These are phyloP conservation scores for Sarcophaga variegata DNA, from an alignment of 2,888 invertebrate genomes.

Conservation along the genomic window DNA sequence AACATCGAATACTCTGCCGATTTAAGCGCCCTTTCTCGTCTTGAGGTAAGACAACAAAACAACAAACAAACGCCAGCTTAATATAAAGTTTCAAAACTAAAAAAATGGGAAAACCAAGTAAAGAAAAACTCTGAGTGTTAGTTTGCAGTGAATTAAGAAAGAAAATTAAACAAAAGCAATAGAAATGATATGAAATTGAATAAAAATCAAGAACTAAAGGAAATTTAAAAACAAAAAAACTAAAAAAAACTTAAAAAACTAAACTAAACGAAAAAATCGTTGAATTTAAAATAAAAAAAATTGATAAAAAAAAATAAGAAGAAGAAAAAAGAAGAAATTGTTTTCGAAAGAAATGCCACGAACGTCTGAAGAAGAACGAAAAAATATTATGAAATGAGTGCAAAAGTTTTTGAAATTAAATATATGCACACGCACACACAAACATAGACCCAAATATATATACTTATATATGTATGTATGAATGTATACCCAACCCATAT, in stretches of 20 bases:
- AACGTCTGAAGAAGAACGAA: slow-evolving; percentile 38
- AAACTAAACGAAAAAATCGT: background rate
- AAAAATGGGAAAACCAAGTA: background rate
- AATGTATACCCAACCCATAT: background rate
- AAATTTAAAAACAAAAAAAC: slow-evolving; percentile 11
- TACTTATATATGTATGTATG: background rate
- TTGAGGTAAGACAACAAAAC: slow-evolving; percentile 89
- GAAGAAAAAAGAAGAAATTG: slow-evolving; percentile 8
- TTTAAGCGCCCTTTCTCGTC: slow-evolving; percentile 95
- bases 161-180: background rate
- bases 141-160: background rate
- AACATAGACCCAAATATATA: slow-evolving; percentile 20
- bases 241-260: slow-evolving; percentile 6
- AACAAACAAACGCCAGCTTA: slow-evolving; percentile 42
- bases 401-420: slow-evolving; percentile 67
- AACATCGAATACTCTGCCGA: slow-evolving; percentile 97
- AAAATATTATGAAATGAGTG: slow-evolving; percentile 67
- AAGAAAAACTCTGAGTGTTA: background rate
- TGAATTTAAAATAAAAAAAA: slow-evolving; percentile 17
- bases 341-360: slow-evolving; percentile 43
- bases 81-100: background rate
- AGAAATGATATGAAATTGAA: slow-evolving; percentile 32
- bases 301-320: slow-evolving; percentile 29
- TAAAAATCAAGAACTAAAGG: slow-evolving; percentile 23
- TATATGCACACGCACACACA: slow-evolving; percentile 49